A percentile compares a stretch with the other conserved stretches of the same genome.
phyloP scores from a whole-genome alignment of 2,888 invertebrate genomes.

The Acanthosepion lycidas region DNA sequence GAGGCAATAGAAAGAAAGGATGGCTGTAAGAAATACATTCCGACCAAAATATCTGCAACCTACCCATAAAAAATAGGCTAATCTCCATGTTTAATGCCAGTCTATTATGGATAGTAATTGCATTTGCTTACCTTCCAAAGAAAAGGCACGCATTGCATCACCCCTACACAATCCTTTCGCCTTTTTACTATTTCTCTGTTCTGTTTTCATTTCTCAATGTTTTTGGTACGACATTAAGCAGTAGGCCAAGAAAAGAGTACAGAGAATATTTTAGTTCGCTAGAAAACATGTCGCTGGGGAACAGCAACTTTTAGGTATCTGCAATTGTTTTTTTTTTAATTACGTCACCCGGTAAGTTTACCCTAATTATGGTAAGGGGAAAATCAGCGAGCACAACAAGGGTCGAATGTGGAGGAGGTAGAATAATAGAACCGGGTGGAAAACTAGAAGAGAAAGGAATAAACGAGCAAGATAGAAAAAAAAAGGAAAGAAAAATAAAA shows the following conservation, averaged over 20 bases:
- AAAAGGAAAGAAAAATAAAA: no score
- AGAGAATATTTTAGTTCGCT: background rate
- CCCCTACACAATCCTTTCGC: background rate
- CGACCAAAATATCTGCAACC: background rate
- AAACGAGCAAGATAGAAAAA: no score
- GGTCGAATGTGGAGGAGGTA: background rate
- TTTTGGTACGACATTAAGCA: background rate
- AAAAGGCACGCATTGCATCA: background rate
- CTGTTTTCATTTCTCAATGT: background rate
- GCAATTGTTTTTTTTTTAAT: background rate
- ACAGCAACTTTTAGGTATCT: background rate
- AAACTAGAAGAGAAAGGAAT: no score
- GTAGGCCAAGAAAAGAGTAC: background rate
- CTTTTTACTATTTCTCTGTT: background rate
- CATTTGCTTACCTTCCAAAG: background rate
- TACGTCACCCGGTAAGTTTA: no score
- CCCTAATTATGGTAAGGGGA: no score
- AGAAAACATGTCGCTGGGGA: background rate
- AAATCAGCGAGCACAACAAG: background rate
- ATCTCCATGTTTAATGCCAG: background rate
- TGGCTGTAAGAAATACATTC: background rate
- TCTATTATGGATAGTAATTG: background rate
- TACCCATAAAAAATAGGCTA: background rate
- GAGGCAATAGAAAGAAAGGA: background rate
- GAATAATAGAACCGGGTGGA: background rate